phyloP scores from a whole-genome alignment of 2,797 vertebrate species.

The Leptoclinus maculatus region DNA sequence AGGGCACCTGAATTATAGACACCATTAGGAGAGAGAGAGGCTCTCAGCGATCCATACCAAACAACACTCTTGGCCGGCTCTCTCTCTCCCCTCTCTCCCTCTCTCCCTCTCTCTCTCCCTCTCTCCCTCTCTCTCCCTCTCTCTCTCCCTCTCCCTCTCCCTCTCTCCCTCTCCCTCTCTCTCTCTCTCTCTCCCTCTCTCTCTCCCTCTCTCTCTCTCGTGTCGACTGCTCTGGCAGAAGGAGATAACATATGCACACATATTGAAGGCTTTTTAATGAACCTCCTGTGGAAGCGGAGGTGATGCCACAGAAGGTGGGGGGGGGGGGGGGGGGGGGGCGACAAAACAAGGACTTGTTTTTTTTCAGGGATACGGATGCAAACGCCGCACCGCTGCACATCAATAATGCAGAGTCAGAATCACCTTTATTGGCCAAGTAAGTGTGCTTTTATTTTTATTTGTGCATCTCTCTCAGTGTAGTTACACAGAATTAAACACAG shows the following conservation, averaged over 20 bases:
- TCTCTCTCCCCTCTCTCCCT: conserved; percentile 23
- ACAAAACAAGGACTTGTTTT: conserved; percentile 49
- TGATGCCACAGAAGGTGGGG: conserved; percentile 47
- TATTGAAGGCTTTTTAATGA: conserved; percentile 90
- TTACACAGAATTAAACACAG: no score
- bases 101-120: no score
- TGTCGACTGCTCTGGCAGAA: conserved; percentile 66
- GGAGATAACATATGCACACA: conserved; percentile 91
- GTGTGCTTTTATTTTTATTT: no score
- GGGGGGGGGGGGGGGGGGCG: conserved; percentile 38
- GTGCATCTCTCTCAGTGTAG: no score
- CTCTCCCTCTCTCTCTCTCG: no score
- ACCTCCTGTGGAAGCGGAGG: conserved; percentile 62
- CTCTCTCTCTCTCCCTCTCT: no score
- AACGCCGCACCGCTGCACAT: conserved; percentile 46
- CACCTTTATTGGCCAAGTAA: no score
- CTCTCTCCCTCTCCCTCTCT: no score
- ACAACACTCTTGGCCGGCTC: conserved; percentile 84
- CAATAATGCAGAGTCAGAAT: conserved; percentile 40
- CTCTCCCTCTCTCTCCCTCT: no score
- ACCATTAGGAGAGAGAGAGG: conserved; percentile 95
- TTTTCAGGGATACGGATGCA: conserved; percentile 41
- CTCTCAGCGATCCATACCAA: conserved; percentile 95
- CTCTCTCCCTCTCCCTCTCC: no score
- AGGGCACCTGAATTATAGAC: conserved; percentile 99